Conservation (phyloP, 2,888 invertebrate genomes). For the Campaea margaritaria region DNA sequence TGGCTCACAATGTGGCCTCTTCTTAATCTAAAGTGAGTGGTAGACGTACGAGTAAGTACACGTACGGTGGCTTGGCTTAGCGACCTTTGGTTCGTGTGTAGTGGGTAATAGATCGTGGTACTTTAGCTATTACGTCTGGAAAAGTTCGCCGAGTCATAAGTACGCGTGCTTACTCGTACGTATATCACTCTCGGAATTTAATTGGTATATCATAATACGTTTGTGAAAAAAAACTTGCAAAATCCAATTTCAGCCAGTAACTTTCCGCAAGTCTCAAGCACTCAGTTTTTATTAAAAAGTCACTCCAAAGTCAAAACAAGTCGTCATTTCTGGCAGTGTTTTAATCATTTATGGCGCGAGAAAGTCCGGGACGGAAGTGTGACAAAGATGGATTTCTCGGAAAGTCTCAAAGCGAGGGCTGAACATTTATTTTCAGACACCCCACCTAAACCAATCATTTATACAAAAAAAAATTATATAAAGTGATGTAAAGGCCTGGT, state of each 20-base stretch:
- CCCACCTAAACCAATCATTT: conserved; percentile 1
- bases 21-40: no score
- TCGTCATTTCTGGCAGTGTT: conserved; percentile 23
- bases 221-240: neutral
- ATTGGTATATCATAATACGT: no score
- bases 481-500: no score
- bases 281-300: conserved; percentile 27
- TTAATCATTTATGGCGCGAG: conserved; percentile 28
- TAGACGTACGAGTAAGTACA: no score
- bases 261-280: neutral
- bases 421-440: neutral
- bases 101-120: no score
- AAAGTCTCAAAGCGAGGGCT: conserved; percentile 23
- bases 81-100: no score
- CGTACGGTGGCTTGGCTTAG: no score
- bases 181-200: no score
- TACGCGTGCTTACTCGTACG: no score
- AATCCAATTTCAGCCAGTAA: conserved; percentile 8
- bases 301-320: conserved; percentile 27
- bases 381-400: conserved; percentile 36
- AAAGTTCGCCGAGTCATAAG: no score
- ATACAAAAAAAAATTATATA: neutral
- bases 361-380: conserved; percentile 22
- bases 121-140: no score
- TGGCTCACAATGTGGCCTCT: no score